Evolutionary conservation across 2,113 vertebrate species (phyloP).

Genomic region (Suncus etruscus): DNA sequence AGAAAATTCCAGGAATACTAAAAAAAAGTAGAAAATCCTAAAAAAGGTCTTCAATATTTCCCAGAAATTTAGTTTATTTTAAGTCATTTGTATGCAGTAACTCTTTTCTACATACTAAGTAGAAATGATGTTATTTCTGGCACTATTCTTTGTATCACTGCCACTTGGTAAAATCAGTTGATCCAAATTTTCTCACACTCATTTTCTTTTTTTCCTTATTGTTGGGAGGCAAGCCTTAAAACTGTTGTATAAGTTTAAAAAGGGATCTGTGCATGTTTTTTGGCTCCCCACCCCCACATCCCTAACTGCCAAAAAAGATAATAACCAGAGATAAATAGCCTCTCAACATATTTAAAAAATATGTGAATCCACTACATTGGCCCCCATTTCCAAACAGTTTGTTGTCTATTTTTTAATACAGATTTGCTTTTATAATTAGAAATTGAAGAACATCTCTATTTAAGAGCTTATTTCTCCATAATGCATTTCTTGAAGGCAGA

Average conservation of each 20-base stretch:
- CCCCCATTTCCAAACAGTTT: neutral
- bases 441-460: conserved; percentile 43
- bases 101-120: neutral
- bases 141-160: neutral
- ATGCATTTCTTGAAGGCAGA: conserved; percentile 27
- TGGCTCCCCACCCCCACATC: neutral
- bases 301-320: conserved; percentile 25
- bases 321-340: conserved; percentile 11
- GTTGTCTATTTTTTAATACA: conserved; percentile 12
- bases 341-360: neutral
- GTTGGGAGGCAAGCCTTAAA: conserved; percentile 41
- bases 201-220: conserved; percentile 18
- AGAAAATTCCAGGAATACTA: conserved; percentile 45
- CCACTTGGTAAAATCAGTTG: conserved; percentile 31
- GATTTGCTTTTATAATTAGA: neutral
- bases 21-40: conserved; percentile 4
- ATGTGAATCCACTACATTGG: neutral
- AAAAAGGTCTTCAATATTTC: conserved; percentile 48
- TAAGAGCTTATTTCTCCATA: neutral
- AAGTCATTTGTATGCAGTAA: conserved; percentile 12
- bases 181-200: conserved; percentile 18
- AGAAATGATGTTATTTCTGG: conserved; percentile 38
- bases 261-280: neutral
- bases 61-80: neutral
- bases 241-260: conserved; percentile 44